phyloP scores from a whole-genome alignment of 2,888 invertebrate species.

The Pachymerium ferrugineum region DNA sequence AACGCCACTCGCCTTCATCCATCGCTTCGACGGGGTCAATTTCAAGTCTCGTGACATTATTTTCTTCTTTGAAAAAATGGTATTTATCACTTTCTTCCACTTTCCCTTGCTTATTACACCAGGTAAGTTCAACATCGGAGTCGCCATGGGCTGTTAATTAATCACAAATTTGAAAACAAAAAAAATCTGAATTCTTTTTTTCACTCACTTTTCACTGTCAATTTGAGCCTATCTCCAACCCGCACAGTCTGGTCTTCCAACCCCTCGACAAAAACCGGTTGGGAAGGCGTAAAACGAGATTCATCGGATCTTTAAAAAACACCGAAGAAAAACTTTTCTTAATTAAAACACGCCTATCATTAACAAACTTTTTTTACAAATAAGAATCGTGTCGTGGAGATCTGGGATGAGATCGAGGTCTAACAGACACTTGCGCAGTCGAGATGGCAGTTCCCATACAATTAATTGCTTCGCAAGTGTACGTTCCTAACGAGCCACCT shows the following conservation, averaged over 20 bases:
- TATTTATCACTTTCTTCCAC: conserved; percentile 64
- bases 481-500: conserved; percentile 77
- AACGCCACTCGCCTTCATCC: conserved; percentile 83
- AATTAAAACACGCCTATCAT: background rate
- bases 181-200: background rate
- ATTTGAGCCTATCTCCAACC: conserved; percentile 35
- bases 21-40: conserved; percentile 67
- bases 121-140: conserved; percentile 59
- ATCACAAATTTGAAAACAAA: background rate
- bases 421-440: conserved; percentile 75
- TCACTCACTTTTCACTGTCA: conserved; percentile 34
- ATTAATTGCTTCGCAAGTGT: conserved; percentile 80
- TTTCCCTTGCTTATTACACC: conserved; percentile 79
- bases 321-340: background rate
- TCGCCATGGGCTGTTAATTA: conserved; percentile 1
- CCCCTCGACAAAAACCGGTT: conserved; percentile 32
- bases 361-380: conserved; percentile 26
- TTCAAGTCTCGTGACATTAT: conserved; percentile 73
- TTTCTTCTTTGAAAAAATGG: conserved; percentile 70
- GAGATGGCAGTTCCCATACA: conserved; percentile 81
- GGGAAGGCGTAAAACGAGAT: background rate
- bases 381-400: conserved; percentile 29
- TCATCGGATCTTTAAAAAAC: conserved; percentile 35
- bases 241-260: conserved; percentile 36
- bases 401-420: conserved; percentile 41